Base-by-base conservation (phyloP, 2,888 invertebrate species). In the Neuroscelio doddi region DNA sequence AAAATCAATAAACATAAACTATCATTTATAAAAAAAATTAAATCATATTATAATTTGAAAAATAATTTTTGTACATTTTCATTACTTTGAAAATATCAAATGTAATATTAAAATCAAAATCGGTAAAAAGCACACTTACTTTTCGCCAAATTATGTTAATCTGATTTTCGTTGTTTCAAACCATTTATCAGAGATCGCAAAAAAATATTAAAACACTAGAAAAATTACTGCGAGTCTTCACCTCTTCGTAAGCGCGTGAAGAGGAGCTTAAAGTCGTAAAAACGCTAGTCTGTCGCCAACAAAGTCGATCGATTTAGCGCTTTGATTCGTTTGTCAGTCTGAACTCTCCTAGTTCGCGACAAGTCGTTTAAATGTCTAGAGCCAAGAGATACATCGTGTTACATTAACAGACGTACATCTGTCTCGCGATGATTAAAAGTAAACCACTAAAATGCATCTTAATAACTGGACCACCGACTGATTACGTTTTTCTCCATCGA, bases 301-400 rank as follows among this genome's bases (percentile, higher is more conserved):
- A 69, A 70, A 71, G 70, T 74, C 68, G 74, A 76, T 73, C 71
- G 72, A 72, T 68, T 65, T 71, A 77, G 81, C 77, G 78, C 76
- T 80, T 80, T 79, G 80, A 82, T 81, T 81, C 73, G 72, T 79
- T 75, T 77, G 70, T 83, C 83, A 83, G 82, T 83, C 83, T 82
- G 79, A 82, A 79, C 81, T 82, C 82, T 83, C 81, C 80, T 79
- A 75, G 79, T 78, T 77, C 79, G 71, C 72, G 76, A 72, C 75
- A 62, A 63, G 64, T 71, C 58, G 16, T 55, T 65, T 63, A 65
- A 44, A 44, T 56, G 52, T 45, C 52, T 34, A 51, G 46, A 65
- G 57, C 49, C 53, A 44, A 57, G 57, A 64, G 55, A 41, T 47
- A 55, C 55, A 62, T 47, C 46, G 27, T 16, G 1, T 44, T 44